Evolutionary conservation across 2,797 vertebrate species (phyloP), one percentile per base, ranked within the genome.

Genomic region (Labroides dimidiatus): DNA sequence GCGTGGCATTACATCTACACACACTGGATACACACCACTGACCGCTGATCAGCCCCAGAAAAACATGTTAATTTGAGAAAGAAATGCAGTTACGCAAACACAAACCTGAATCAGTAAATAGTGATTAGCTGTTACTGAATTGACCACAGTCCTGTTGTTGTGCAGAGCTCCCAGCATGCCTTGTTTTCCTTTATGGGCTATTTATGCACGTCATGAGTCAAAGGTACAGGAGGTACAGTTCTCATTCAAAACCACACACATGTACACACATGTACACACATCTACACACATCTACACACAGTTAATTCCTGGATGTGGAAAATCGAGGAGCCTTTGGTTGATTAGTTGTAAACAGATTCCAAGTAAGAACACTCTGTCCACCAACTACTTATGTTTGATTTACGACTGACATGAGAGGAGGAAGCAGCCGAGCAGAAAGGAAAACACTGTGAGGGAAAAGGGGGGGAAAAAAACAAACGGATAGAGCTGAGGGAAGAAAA

Each of bases 301-400:
- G 39, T 1, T 27, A 49, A 9, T 3, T 42, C 10, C 20, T 55
- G 49, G 49, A 69, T 55, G 63, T 56, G 51, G 63, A 66, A 36
- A 75, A 70, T 45, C 58, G 39, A 60, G 39, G 59, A 65, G 65
- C 10, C 52, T 72, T 84, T 59, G 33, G 64, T 65, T 68, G 48
- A 72, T 69, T 39, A 23, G 54, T 7, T 1, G 20, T 64, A 64
- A 81, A 78, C 79, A 81, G 52, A 79, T 78, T 77, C 24, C 20
- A 53, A 60, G 50, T 68, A 54, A 78, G 72, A 54, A 63, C 50
- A 66, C 62, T 64, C 55, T 54, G 54, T 64, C 64, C 66, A 23
- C 66, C 68, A 82, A 63, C 75, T 71, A 50, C 73, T 79, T 82
- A 64, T 12, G 47, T 61, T 21, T 81, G 77, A 87, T 86, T 83